Conservation (phyloP, 2,888 invertebrate genomes). For the Stenchaetothrips biformis region DNA sequence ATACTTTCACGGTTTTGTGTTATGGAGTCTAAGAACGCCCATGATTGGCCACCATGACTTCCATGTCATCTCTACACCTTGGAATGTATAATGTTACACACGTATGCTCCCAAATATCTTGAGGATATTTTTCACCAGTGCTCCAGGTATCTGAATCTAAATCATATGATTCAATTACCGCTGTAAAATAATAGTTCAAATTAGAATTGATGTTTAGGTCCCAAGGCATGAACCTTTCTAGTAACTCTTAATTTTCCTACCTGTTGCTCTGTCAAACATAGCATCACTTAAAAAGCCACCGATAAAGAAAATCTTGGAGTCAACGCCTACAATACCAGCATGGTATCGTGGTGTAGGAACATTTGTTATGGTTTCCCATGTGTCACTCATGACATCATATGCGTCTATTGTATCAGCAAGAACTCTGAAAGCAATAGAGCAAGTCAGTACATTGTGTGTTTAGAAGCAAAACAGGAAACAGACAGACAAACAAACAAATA, state of each 20-base stretch:
- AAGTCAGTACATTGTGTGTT: background rate
- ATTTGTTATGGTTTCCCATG: conserved; percentile 57
- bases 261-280: conserved; percentile 61
- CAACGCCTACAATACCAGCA: conserved; percentile 59
- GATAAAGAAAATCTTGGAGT: conserved; percentile 60
- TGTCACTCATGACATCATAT: conserved; percentile 55
- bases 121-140: conserved; percentile 58
- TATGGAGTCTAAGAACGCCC: background rate
- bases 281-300: conserved; percentile 64
- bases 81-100: conserved; percentile 64
- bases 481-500: too few relatives aligned
- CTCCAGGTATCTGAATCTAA: conserved; percentile 57
- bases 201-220: background rate
- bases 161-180: conserved; percentile 62
- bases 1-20: too few relatives aligned
- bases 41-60: conserved; percentile 43
- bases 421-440: conserved; percentile 43
- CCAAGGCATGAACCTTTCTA: background rate
- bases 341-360: conserved; percentile 65
- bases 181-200: conserved; percentile 38
- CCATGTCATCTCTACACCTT: conserved; percentile 52
- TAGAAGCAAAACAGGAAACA: too few relatives aligned
- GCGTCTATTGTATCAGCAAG: conserved; percentile 60
- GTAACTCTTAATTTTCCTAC: conserved; percentile 36
- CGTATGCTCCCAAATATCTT: conserved; percentile 67